Conservation (phyloP, 2,797 vertebrate species). For the Macropus fuliginosus region DNA sequence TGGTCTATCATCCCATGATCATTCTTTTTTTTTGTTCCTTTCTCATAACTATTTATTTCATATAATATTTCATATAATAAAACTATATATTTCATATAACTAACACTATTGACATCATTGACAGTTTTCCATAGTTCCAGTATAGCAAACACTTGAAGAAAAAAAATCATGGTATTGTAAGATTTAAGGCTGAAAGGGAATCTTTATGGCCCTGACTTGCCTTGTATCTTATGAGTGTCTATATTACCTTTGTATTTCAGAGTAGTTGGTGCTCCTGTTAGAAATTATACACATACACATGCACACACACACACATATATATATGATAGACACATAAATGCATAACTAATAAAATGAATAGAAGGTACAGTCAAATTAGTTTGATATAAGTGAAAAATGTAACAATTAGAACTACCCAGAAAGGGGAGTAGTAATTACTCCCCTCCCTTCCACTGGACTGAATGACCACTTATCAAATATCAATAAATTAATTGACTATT, state of each 20-base stretch:
- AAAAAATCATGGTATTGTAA: background rate
- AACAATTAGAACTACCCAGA: background rate
- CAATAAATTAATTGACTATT: no score
- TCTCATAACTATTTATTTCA: background rate
- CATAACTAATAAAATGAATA: background rate
- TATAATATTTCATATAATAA: no score
- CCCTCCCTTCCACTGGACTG: background rate
- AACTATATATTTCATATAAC: no score
- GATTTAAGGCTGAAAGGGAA: background rate
- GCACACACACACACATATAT: no score
- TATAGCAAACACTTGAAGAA: background rate
- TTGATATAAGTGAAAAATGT: background rate
- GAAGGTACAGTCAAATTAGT: background rate
- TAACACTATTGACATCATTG: background rate
- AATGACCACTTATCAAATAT: background rate
- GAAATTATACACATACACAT: background rate
- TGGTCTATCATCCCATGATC: background rate
- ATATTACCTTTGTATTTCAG: background rate
- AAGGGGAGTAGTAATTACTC: background rate
- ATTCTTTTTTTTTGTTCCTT: background rate
- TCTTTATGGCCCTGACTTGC: background rate
- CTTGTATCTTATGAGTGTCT: background rate
- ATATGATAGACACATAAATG: no score
- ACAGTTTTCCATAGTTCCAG: background rate
- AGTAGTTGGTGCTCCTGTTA: background rate